Evolutionary conservation across 2,888 invertebrate species (phyloP), one percentile per base, ranked within the genome.

Genomic region (Rhogogaster chlorosoma): DNA sequence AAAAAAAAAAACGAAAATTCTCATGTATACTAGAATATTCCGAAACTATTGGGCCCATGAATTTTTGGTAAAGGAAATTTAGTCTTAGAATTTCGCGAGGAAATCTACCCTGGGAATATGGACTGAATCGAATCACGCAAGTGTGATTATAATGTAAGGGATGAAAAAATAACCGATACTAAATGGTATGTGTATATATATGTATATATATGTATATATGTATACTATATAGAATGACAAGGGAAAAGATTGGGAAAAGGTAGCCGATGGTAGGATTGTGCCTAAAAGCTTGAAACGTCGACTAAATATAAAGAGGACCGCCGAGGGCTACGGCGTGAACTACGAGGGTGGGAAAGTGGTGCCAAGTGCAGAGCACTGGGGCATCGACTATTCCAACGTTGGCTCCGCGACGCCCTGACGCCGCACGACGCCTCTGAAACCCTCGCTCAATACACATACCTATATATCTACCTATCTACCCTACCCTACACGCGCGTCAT

Each of bases 311-410:
- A 36, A 70, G 70, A 36, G 70, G 70, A 36, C 32, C 36, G 70
- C 32, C 70, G 70, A 70, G 70, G 73, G 73, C n/a, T 73, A 73
- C 38, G 32, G 67, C 12, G 18, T 32, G 89, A 88, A 89, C 88
- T 78, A 45, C 84, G 80, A 84, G 86, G 85, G 85, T 88, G 90
- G 88, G 88, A 91, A 90, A 91, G 80, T 91, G 90, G 90, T 91
- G 91, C 91, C 90, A 91, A 91, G 91, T 91, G 90, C 91, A 91
- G 88, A 87, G 87, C 88, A 90, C 89, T 91, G 89, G 91, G 90
- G 90, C 91, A 91, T 91, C 91, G 91, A 91, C 91, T 90, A 91
- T 89, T 87, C 45, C 45, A 12, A 45, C 45, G 45, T 4, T 4
- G 45, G 45, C 3, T 45, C 45, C n/a, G 57, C 26, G 42, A 75